These are phyloP conservation scores for Alviniconcha marisindica DNA, from an alignment of 1,140 invertebrate species.

Conservation along the genomic window DNA sequence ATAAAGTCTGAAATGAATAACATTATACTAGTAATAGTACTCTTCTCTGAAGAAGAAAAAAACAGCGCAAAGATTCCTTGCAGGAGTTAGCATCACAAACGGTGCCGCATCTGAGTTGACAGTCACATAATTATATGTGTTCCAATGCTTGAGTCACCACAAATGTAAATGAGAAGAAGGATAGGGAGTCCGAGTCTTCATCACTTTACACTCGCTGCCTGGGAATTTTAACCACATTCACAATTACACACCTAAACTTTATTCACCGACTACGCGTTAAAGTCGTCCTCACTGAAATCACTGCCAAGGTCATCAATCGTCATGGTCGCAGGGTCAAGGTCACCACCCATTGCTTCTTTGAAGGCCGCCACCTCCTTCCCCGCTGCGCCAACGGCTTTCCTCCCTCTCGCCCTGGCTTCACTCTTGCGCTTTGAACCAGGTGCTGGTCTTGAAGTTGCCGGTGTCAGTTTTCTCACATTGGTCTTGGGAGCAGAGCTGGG, in stretches of 20 bases:
- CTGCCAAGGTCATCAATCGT: constrained; percentile 46
- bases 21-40: no score
- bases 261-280: not conserved
- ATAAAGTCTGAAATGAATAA: no score
- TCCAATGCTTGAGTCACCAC: not conserved
- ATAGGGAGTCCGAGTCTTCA: not conserved
- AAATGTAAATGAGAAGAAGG: not conserved
- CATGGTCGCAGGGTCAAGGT: constrained; percentile 18
- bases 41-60: no score
- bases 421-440: not conserved
- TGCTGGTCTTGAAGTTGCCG: not conserved
- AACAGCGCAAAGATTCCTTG: no score
- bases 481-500: not conserved
- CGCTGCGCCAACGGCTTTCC: not conserved
- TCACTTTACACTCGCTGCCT: not conserved
- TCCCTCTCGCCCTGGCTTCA: not conserved
- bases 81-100: no score
- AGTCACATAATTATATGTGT: no score
- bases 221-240: not conserved
- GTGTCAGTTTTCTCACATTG: not conserved
- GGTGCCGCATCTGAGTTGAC: no score
- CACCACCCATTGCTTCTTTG: not conserved
- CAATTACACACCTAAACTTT: not conserved
- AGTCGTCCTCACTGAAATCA: constrained; percentile 47
- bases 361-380: not conserved